Evolutionary conservation across 2,797 vertebrate genomes (phyloP), one percentile per base, ranked within the genome.

Genomic region (Balearica regulorum): DNA sequence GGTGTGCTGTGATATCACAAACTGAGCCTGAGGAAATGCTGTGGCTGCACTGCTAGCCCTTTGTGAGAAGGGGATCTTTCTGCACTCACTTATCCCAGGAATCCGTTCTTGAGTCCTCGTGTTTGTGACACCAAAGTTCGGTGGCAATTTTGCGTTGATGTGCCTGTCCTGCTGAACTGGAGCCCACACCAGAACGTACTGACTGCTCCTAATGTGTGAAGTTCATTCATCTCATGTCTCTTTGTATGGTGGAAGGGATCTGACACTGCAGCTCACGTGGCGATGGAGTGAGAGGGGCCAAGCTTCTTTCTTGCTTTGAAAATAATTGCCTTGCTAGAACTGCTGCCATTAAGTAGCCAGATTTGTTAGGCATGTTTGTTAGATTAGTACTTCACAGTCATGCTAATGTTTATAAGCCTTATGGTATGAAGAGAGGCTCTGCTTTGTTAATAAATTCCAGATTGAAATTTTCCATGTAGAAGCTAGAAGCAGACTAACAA

Each of bases 111-210:
- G 31, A 75, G 41, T 33, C 33, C 39, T 29, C 1, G 1, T n/a
- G 39, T 54, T 81, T 1, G 2, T 61, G 77, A 61, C 60, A 12
- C 39, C 24, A 1, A 60, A 13, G 17, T 37, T 69, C 0, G 2
- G 58, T 92, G 66, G 41, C 73, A 25, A 54, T 60, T 83, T 65
- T 70, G 20, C 79, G 83, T 18, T 76, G 81, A 60, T 73, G 94
- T 83, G 85, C 68, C 61, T 49, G 57, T 90, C 26, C 31, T 95
- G 44, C 91, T 94, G 75, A 82, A 17, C 89, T 93, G 94, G 92
- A 91, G 80, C 93, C 87, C 79, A 5, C 73, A 68, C 33, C 65
- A 61, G 61, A 96, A 98, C 96, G 96, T 98, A 97, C 76, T 22
- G 39, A 82, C 76, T 6, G 20, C 64, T 89, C 8, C 51, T 37